phyloP scores from a whole-genome alignment of 2,113 vertebrate genomes.

The Malurus melanocephalus region DNA sequence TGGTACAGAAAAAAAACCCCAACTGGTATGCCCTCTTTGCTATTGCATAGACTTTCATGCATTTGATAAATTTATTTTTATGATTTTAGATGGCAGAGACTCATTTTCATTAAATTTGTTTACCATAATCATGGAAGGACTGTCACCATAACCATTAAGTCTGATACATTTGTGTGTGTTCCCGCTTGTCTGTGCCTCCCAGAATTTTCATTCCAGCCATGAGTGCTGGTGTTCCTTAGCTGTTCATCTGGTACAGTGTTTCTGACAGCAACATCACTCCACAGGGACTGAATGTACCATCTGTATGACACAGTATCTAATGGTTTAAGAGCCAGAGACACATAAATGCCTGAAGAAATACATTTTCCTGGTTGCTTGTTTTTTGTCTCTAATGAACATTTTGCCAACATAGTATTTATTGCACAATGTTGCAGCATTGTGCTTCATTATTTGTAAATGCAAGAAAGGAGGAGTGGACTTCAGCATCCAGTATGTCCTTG shows the following conservation, averaged over 20 bases:
- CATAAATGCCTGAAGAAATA: conserved; percentile 11
- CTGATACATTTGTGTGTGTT: conserved; percentile 17
- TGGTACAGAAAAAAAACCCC: background rate
- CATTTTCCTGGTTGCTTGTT: conserved; percentile 23
- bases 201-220: conserved; percentile 44
- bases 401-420: background rate
- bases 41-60: background rate
- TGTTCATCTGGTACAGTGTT: conserved; percentile 58
- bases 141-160: conserved; percentile 26
- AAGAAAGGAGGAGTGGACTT: background rate
- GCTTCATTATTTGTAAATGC: background rate
- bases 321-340: conserved; percentile 28
- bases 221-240: conserved; percentile 25
- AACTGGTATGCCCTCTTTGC: background rate
- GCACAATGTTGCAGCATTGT: background rate
- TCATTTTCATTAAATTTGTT: conserved; percentile 28
- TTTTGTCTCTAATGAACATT: conserved; percentile 14
- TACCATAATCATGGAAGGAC: conserved; percentile 18
- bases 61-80: conserved; percentile 5
- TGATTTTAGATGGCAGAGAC: background rate
- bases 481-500: background rate
- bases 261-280: conserved; percentile 57
- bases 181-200: background rate
- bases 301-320: conserved; percentile 55
- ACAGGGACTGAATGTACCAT: conserved; percentile 47